A percentile compares a stretch with the other conserved stretches of the same genome.
Evolutionary conservation across 2,797 vertebrate species (phyloP).

Genomic region (Acanthis flammea): DNA sequence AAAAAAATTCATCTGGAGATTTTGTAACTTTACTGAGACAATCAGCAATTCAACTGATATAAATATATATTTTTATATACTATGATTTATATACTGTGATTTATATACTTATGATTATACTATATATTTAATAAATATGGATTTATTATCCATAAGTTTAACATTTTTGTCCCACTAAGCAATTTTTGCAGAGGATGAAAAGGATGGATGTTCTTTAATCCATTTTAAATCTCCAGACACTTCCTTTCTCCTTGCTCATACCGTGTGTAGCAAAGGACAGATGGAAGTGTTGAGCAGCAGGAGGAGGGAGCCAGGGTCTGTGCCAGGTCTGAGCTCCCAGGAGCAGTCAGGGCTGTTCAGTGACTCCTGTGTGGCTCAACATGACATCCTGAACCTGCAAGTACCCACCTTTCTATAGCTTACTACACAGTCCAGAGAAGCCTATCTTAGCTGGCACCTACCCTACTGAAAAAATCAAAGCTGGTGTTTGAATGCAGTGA

Average conservation of each 20-base stretch:
- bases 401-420: background rate
- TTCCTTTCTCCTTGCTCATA: background rate
- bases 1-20: background rate
- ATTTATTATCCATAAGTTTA: background rate
- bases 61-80: background rate
- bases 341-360: background rate
- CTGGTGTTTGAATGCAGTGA: background rate
- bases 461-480: background rate
- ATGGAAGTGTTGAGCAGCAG: background rate
- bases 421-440: background rate
- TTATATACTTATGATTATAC: background rate
- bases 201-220: background rate
- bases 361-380: background rate
- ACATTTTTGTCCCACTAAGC: background rate
- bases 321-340: background rate
- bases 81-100: too few relatives aligned
- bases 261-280: background rate
- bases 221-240: background rate
- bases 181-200: background rate
- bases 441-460: background rate
- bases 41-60: background rate
- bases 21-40: background rate
- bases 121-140: background rate
- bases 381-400: background rate
- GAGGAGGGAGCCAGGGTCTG: fast-evolving